These are phyloP conservation scores for Paradoxurus hermaphroditus DNA, from an alignment of 2,113 vertebrate genomes.

Conservation along the genomic window DNA sequence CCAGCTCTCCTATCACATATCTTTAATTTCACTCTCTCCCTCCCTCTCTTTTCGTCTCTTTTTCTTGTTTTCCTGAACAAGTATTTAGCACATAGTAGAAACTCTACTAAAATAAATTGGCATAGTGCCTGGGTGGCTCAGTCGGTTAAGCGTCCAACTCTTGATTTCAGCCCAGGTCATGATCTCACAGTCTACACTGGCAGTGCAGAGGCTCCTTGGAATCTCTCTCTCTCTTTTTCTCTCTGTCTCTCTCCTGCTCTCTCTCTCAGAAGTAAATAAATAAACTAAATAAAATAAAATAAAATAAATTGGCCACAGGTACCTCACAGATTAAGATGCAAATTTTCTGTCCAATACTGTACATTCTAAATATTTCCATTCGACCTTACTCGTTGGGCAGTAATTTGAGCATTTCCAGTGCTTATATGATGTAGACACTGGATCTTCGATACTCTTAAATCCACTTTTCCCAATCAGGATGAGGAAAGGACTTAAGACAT, in stretches of 20 bases:
- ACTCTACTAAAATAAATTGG: not conserved
- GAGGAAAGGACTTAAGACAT: not conserved
- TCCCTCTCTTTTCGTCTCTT: not conserved
- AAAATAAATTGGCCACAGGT: not conserved
- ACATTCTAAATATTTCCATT: not conserved
- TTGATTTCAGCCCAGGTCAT: too few relatives aligned
- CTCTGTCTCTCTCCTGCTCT: too few relatives aligned
- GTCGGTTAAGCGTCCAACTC: too few relatives aligned
- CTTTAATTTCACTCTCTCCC: not conserved
- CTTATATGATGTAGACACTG: not conserved
- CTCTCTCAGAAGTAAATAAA: too few relatives aligned
- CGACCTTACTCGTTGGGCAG: not conserved
- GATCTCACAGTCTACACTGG: too few relatives aligned
- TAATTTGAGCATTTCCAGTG: not conserved
- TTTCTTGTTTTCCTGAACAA: constrained; percentile 17
- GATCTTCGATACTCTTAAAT: not conserved
- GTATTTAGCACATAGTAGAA: not conserved
- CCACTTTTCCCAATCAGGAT: not conserved
- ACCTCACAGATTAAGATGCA: not conserved
- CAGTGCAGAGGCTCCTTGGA: too few relatives aligned
- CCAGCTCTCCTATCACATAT: constrained; percentile 43
- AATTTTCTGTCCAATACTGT: not conserved
- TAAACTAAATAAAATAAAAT: not conserved
- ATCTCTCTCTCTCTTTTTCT: too few relatives aligned
- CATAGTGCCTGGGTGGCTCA: too few relatives aligned